Conservation (phyloP, 2,888 invertebrate species). For the Halictus ligatus region DNA sequence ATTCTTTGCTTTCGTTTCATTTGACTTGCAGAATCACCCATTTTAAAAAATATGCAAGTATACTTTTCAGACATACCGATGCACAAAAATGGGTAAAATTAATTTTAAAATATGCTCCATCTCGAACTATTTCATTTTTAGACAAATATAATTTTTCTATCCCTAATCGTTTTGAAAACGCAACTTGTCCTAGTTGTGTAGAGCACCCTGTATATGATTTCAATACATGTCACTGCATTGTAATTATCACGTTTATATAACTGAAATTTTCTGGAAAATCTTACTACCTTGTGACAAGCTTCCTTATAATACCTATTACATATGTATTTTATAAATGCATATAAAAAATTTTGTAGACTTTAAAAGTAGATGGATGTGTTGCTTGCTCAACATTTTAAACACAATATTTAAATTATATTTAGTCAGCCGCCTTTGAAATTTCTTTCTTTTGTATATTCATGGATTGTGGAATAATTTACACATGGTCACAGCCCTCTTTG, state of each 20-base stretch:
- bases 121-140: background rate
- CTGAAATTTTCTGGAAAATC: background rate
- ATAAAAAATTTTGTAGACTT: background rate
- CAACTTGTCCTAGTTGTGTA: background rate
- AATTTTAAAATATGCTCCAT: background rate
- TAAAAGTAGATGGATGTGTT: background rate
- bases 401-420: background rate
- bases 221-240: background rate
- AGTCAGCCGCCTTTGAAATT: background rate
- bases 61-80: conserved; percentile 3
- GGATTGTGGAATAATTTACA: conserved; percentile 33
- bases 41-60: background rate
- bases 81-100: background rate
- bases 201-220: background rate
- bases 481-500: conserved; percentile 24
- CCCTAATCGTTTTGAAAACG: background rate
- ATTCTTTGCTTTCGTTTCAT: background rate
- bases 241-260: background rate
- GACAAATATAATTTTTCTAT: background rate
- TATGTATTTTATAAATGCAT: background rate
- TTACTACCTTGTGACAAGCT: background rate
- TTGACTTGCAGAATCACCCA: background rate
- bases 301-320: background rate
- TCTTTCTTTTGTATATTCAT: conserved; percentile 8
- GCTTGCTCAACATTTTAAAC: background rate